Conservation (phyloP, 53 echinoderm and acorn worm species). For the Apostichopus leukothele region DNA sequence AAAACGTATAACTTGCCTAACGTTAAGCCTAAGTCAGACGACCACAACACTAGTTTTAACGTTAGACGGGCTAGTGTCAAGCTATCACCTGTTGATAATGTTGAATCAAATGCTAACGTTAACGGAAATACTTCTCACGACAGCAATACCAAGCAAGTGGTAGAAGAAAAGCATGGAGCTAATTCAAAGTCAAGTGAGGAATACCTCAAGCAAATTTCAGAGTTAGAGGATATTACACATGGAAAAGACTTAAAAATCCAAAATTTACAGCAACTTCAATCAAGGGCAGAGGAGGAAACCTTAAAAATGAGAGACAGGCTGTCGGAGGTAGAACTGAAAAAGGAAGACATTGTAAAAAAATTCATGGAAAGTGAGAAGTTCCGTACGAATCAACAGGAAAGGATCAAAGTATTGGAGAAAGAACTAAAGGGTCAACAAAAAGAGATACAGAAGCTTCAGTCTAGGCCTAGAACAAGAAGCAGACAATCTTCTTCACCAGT, state of each 20-base stretch:
- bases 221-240: background rate
- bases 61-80: background rate
- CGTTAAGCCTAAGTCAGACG: background rate
- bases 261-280: background rate
- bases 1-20: background rate
- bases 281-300: background rate
- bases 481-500: slow-evolving; percentile 22
- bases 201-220: background rate
- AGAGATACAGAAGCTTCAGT: slow-evolving; percentile 49
- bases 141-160: too few species aligned
- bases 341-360: background rate
- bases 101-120: too few species aligned
- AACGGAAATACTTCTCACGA: too few species aligned
- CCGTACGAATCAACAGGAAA: slow-evolving; percentile 13
- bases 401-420: slow-evolving; percentile 43
- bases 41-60: background rate
- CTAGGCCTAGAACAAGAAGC: slow-evolving; percentile 39
- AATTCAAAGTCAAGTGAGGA: background rate
- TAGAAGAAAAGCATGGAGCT: too few species aligned
- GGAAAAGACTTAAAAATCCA: slow-evolving; percentile 13
- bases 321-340: background rate
- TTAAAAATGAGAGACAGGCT: background rate
- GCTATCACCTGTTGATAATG: too few species aligned
- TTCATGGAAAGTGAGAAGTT: slow-evolving; percentile 16
- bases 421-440: slow-evolving; percentile 50